Base-by-base conservation (phyloP, 30 jellyfish, hydroid and myxozoan species). In the Mastigias papua region DNA sequence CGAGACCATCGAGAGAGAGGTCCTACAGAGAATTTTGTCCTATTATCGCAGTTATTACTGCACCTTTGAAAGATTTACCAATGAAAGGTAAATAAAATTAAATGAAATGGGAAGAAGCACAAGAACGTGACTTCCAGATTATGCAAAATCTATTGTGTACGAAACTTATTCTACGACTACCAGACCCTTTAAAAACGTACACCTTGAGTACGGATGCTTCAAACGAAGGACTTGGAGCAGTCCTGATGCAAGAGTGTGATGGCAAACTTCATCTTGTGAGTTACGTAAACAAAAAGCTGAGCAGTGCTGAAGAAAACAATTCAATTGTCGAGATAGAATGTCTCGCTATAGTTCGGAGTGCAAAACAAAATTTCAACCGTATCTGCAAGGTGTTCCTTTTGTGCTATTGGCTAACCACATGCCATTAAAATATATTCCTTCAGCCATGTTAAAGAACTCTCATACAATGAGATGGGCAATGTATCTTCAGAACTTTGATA, bases 161-260 rank as follows among this genome's bases (percentile, higher is more conserved):
- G 61, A 63, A 29, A 29, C 89, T 80, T 42, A 63, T 78, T 30
- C 58, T 78, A 17, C 48, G 89, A 35, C 42, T 78, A 80, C 89
- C 89, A 27, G 79, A 78, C 42, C 26, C 30, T 42, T 46, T 21
- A 20, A 78, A 49, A 29, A 60, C 15, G 13, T 78, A 20, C 32
- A 26, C 30, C 21, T n/a, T 78, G 67, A 81, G 60, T 42, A 78
- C 89, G 22, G 89, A 51, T 60, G 89, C 89, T 17, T 78, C 89
- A 19, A 51, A 78, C 30, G 69, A 17, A 5, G 89, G 81, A 21
- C 22, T 50, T 54, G 89, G 89, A 30, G 89, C 89, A 31, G 89
- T 78, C 28, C 32, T 78, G 69, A 54, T 78, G 89, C 89, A 78
- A 32, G 60, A 35, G 29, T 30, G 33, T 78, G 89, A 49, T 78